Conservation (phyloP, 1,140 invertebrate genomes). For the Mercenaria mercenaria region DNA sequence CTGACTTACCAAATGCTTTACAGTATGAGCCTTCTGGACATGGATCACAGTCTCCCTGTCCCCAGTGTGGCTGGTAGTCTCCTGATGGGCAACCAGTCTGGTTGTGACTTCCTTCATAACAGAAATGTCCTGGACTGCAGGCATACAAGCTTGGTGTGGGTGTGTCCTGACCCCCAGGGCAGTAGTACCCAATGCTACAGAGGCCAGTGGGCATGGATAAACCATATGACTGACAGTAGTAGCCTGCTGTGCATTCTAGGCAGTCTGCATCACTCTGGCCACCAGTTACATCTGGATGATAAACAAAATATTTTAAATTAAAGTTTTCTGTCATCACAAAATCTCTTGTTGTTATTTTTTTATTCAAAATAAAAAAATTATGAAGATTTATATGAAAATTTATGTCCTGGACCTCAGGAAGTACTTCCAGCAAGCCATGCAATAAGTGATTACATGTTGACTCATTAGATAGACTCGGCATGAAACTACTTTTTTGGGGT, state of each 20-base stretch:
- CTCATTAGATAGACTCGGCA: too few relatives aligned
- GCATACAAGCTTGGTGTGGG: slow-evolving; percentile 73
- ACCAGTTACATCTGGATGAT: slow-evolving; percentile 78
- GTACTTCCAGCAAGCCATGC: too few relatives aligned
- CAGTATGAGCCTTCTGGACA: slow-evolving; percentile 84
- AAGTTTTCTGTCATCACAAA: too few relatives aligned
- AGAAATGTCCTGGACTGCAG: slow-evolving; percentile 84
- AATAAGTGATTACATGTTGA: too few relatives aligned
- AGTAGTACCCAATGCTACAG: slow-evolving; percentile 81
- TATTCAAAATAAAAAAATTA: too few relatives aligned
- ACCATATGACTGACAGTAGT: slow-evolving; percentile 82
- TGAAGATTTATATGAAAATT: too few relatives aligned
- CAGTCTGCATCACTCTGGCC: slow-evolving; percentile 79
- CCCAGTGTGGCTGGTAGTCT: slow-evolving; percentile 81
- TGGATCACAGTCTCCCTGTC: slow-evolving; percentile 77
- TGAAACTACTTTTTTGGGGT: too few relatives aligned
- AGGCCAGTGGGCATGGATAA: slow-evolving; percentile 73
- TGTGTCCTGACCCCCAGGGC: slow-evolving; percentile 80
- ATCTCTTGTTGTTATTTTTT: too few relatives aligned
- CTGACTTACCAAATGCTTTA: slow-evolving; percentile 80
- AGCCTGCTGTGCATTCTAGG: slow-evolving; percentile 80
- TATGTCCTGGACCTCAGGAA: too few relatives aligned
- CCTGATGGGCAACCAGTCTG: slow-evolving; percentile 84
- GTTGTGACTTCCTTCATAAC: slow-evolving; percentile 79
- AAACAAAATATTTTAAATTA: too few relatives aligned